These are phyloP conservation scores for Sarcophaga carnaria DNA, from an alignment of 2,888 invertebrate genomes.

Conservation along the genomic window DNA sequence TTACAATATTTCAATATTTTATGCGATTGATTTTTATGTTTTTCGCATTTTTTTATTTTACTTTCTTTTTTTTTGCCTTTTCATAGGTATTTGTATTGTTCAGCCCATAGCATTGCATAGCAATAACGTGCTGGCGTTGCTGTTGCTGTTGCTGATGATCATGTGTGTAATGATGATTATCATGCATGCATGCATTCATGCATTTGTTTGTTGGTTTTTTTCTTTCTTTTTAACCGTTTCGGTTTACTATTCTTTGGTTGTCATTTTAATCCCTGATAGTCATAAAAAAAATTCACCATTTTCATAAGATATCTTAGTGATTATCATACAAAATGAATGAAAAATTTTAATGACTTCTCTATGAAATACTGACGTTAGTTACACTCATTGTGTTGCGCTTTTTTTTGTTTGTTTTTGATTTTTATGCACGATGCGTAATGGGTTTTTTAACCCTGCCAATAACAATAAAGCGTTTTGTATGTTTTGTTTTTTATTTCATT, in stretches of 20 bases:
- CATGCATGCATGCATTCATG: neutral
- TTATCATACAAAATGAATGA: constrained; percentile 50
- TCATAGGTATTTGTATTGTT: neutral
- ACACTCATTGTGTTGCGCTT: constrained; percentile 17
- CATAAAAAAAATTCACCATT: constrained; percentile 55
- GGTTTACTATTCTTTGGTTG: constrained; percentile 46
- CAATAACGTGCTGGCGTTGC: neutral
- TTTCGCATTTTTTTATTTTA: neutral
- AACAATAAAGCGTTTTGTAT: neutral
- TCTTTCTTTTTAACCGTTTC: constrained; percentile 24
- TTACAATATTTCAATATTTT: constrained; percentile 63
- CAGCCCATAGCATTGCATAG: neutral
- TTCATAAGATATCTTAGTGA: constrained; percentile 52
- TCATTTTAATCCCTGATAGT: constrained; percentile 61
- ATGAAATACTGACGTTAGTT: neutral
- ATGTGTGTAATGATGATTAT: neutral
- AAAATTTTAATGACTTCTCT: constrained; percentile 52
- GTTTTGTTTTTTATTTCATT: neutral
- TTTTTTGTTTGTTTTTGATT: neutral
- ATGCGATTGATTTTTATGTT: constrained; percentile 59
- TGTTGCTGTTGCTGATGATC: constrained; percentile 16
- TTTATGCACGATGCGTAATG: constrained; percentile 7
- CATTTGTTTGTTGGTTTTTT: neutral
- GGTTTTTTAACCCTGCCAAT: constrained; percentile 27
- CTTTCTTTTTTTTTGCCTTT: neutral